Evolutionary conservation across 2,797 vertebrate species (phyloP), one percentile per base, ranked within the genome.

Genomic region (Pempheris klunzingeri): DNA sequence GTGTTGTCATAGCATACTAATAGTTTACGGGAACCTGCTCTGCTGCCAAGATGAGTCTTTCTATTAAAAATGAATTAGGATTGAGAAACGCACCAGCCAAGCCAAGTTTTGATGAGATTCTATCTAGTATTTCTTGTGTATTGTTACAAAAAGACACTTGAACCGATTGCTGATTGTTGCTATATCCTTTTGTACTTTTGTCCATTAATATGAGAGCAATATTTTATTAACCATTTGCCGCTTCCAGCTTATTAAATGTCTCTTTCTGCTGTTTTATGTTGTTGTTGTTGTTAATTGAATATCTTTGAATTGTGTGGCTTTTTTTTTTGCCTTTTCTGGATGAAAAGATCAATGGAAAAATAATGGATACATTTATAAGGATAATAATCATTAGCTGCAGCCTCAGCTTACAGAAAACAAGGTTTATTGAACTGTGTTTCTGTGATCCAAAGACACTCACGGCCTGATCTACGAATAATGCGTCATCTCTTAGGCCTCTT

Each of bases 1-100:
- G 77, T 82, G 77, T 85, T 80, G 86, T 71, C 73, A 36, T 52
- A 61, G 92, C 81, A 94, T 92, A 89, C 90, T 90, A 92, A 92
- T 92, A 61, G 72, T 83, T 83, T 68, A 82, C 64, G 74, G 72
- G 58, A n/a, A 74, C 58, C 59, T 44, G 74, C 52, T 78, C 38
- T 28, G 62, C 46, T 74, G 73, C 70, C 13, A 10, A 47, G 46
- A 36, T 65, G 13, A 22, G 66, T 75, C 41, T 71, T 36, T 62
- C 49, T 62, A 18, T 71, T 55, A 71, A 60, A n/a, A 76, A 15
- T 14, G 7, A 75, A 62, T 46, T 20, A 47, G 7, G 15, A 14
- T 4, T 44, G 52, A 59, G 17, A 24, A 6, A 41, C 17, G 53
- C 44, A 14, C 8, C 22, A 63, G 12, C 12, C 47, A 8, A 50